Conservation (phyloP, 2,888 invertebrate species). For the Proisotoma minuta region DNA sequence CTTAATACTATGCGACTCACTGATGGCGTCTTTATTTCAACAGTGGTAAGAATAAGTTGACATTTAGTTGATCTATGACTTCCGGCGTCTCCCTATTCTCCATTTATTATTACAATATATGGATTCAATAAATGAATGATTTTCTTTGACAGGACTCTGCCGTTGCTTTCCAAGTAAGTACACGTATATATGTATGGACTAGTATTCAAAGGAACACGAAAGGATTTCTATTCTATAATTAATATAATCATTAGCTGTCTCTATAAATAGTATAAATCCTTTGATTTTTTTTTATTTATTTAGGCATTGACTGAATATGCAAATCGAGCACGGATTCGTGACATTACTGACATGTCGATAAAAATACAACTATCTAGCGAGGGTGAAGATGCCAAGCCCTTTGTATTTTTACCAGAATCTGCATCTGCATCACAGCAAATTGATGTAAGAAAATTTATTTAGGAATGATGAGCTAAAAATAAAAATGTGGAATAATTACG, state of each 20-base stretch:
- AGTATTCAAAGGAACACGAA: no score
- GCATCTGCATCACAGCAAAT: slow-evolving; percentile 43
- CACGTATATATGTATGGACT: no score
- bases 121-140: not conserved
- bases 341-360: slow-evolving; percentile 52
- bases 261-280: no score
- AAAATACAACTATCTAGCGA: slow-evolving; percentile 50
- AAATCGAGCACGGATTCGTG: slow-evolving; percentile 52
- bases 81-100: not conserved
- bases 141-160: slow-evolving; percentile 6
- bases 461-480: not conserved
- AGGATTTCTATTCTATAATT: no score
- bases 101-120: not conserved
- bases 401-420: slow-evolving; percentile 48
- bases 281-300: no score
- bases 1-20: slow-evolving; percentile 52
- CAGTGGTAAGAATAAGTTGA: slow-evolving; percentile 49
- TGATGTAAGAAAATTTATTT: slow-evolving; percentile 43
- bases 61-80: not conserved
- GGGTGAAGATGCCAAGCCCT: slow-evolving; percentile 42
- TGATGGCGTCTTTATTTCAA: slow-evolving; percentile 52
- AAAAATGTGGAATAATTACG: no score
- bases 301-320: slow-evolving; percentile 55
- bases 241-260: no score
- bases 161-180: no score